Base-by-base conservation (phyloP, 2,113 vertebrate species). In the Otis tarda region DNA sequence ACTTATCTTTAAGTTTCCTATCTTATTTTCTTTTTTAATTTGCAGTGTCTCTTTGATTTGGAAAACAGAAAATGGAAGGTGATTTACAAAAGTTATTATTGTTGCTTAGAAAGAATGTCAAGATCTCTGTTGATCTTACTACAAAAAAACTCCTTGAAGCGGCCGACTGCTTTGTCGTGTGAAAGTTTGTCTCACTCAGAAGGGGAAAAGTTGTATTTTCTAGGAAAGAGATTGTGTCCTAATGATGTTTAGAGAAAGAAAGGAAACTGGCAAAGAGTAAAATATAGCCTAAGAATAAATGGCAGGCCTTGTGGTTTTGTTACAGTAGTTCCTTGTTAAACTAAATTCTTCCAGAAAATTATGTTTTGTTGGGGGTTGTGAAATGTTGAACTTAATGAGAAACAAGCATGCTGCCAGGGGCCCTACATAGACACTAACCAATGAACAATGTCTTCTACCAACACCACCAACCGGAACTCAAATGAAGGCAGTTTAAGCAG, bases 251-350 rank as follows among this genome's bases (percentile, higher is more conserved):
- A 91, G 84, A 93, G 76, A 96, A 96, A 93, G 90, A 96, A 92
- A 95, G 75, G 35, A 95, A 97, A 84, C 82, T 84, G 76, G 91
- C 52, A 96, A 86, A 85, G 95, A 91, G 37, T 88, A 94, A 97
- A 95, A 94, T 70, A 95, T 84, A 95, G 90, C 86, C 95, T 95
- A 94, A 94, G 79, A 96, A 69, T 84, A 97, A 97, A 95, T 89
- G 79, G 55, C 81, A 89, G 39, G 65, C 45, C 70, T 71, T 92
- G 91, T 95, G 91, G 95, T 97, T 97, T 97, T 95, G 94, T 86
- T 95, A 95, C 85, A 94, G 91, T 96, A 96, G 90, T 95, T 97
- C 92, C 83, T 93, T 94, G 74, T 95, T 95, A 96, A 92, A 81
- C 56, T 69, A 95, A 90, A 55, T 88, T 94, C 82, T 92, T 95